Evolutionary conservation across 2,797 vertebrate species (phyloP).

Genomic region (Macropodus opercularis): DNA sequence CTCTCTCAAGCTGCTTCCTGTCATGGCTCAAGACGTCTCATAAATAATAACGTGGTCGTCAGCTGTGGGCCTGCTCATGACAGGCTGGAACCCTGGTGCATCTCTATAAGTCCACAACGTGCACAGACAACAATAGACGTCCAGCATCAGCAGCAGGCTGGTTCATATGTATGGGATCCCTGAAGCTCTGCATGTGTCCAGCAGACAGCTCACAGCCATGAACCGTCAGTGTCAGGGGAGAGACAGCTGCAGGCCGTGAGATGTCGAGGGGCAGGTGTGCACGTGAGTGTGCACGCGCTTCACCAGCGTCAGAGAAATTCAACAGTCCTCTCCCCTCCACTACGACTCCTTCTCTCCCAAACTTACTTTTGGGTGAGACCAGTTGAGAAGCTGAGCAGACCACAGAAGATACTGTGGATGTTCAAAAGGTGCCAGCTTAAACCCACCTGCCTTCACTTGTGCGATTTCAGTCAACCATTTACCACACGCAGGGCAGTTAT

Average conservation of each 20-base stretch:
- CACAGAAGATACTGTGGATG: too few relatives aligned
- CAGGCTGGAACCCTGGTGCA: neutral
- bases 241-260: conserved; percentile 31
- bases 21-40: too few relatives aligned
- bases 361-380: too few relatives aligned
- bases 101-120: neutral
- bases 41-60: too few relatives aligned
- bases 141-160: conserved; percentile 34
- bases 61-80: too few relatives aligned
- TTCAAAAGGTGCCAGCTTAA: too few relatives aligned
- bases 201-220: conserved; percentile 25
- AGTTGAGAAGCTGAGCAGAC: too few relatives aligned
- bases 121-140: neutral
- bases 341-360: neutral
- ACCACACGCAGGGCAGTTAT: conserved; percentile 81
- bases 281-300: conserved; percentile 36
- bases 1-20: too few relatives aligned
- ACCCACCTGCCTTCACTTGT: too few relatives aligned
- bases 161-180: conserved; percentile 44
- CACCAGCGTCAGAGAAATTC: conserved; percentile 52
- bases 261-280: conserved; percentile 16
- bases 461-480: too few relatives aligned
- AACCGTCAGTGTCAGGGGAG: conserved; percentile 29
- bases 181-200: conserved; percentile 5
- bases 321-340: conserved; percentile 51